These are phyloP conservation scores for Tachyglossus aculeatus DNA, from an alignment of 2,797 vertebrate species.

Conservation along the genomic window DNA sequence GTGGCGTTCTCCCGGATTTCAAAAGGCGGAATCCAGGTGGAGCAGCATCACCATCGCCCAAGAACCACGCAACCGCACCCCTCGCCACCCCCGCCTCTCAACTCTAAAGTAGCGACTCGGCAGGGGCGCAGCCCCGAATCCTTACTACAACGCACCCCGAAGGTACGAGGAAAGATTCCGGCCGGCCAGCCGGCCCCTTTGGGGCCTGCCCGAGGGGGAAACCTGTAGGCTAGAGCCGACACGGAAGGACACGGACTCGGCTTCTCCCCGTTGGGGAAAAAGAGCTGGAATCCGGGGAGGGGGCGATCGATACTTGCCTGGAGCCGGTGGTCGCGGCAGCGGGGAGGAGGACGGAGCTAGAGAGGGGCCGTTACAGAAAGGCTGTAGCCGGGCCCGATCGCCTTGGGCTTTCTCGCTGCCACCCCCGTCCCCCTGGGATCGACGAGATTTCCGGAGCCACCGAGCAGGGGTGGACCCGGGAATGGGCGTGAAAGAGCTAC, in stretches of 20 bases:
- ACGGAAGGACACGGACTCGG: too few species aligned
- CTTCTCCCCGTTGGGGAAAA: background rate
- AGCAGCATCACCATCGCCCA: background rate
- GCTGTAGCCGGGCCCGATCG: background rate
- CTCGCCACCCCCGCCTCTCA: background rate
- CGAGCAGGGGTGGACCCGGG: background rate
- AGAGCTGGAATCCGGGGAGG: background rate
- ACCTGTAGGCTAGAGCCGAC: too few species aligned
- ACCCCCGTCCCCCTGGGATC: background rate
- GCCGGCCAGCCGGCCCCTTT: background rate
- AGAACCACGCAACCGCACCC: too few species aligned
- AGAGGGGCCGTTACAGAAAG: background rate
- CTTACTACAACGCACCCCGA: background rate
- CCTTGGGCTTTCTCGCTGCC: background rate
- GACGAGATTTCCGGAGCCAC: background rate
- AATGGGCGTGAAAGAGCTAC: slow-evolving; percentile 21
- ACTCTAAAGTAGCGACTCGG: background rate
- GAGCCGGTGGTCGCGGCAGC: background rate
- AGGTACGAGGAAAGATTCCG: background rate
- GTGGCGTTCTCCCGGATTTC: background rate
- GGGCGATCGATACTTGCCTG: slow-evolving; percentile 45
- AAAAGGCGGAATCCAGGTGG: background rate
- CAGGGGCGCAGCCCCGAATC: background rate
- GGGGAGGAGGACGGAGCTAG: background rate
- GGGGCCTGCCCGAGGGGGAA: background rate